These are phyloP conservation scores for Micrasema minimum DNA, from an alignment of 1,140 invertebrate species.

Conservation along the genomic window DNA sequence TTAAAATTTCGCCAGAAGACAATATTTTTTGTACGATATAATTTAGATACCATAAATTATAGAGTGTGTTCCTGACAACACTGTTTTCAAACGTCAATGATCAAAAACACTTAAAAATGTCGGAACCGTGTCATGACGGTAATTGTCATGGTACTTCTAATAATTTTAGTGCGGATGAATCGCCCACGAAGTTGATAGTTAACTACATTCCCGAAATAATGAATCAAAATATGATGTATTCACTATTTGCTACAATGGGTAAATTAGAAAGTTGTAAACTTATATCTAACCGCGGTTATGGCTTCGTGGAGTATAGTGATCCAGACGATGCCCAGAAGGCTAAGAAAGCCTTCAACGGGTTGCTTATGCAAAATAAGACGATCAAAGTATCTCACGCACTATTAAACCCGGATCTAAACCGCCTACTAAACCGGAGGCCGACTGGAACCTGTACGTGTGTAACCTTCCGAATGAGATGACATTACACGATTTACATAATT, in stretches of 20 bases:
- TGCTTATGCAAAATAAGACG: conserved; percentile 67
- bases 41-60: not conserved
- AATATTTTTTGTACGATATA: conserved; percentile 1
- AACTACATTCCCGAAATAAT: conserved; percentile 69
- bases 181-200: conserved; percentile 68
- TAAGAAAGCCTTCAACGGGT: conserved; percentile 65
- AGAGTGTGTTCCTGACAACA: conserved; percentile 43
- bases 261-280: conserved; percentile 69
- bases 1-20: not conserved
- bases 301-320: conserved; percentile 66
- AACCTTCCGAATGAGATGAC: conserved; percentile 68
- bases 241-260: conserved; percentile 67
- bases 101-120: conserved; percentile 66
- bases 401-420: conserved; percentile 65
- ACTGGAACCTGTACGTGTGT: conserved; percentile 68
- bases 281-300: conserved; percentile 68
- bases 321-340: conserved; percentile 66
- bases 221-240: conserved; percentile 69
- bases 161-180: conserved; percentile 64
- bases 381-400: conserved; percentile 67
- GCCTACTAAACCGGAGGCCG: conserved; percentile 65
- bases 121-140: conserved; percentile 68
- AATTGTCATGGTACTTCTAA: conserved; percentile 68
- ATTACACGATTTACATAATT: conserved; percentile 66
- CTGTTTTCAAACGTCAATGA: conserved; percentile 49